Evolutionary conservation across 2,113 vertebrate genomes (phyloP), one percentile per base, ranked within the genome.

Genomic region (Numida meleagris): DNA sequence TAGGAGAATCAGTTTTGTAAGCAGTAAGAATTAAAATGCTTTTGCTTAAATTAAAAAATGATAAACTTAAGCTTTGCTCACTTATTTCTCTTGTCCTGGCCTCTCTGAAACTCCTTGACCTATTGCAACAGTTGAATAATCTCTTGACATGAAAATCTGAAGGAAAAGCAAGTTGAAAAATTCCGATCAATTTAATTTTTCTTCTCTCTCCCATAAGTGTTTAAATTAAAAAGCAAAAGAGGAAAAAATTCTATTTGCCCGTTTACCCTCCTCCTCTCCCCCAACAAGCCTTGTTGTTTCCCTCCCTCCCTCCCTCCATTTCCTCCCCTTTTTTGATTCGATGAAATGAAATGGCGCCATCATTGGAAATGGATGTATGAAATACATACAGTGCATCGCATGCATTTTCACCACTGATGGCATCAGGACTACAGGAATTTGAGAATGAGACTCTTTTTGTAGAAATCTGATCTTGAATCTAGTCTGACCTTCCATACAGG

Each of bases 191-290:
- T 82, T 68, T 33, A n/a, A 27, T 34, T 71, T 34, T 4, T 70
- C 43, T 16, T 8, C 61, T 53, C 15, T 50, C 1, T 6, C 9
- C 14, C 10, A 11, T 0, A 3, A 10, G 14, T 45, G 5, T 55
- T 81, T 51, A 50, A 45, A 63, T 38, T 68, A 42, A 79, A 40
- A 21, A 87, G 12, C 29, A 51, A 34, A 86, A 51, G n/a, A 36
- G 50, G 6, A 71, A 67, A 67, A 58, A 46, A 72, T 29, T 12
- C 5, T 38, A 4, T 23, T 2, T 29, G 23, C 19, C 34, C 71
- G 4, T 21, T 14, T 67, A 14, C 18, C 2, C 2, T 90, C 6
- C 5, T n/a, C 29, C 53, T 42, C 7, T 34, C 23, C 23, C 23
- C 24, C 9, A 24, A 33, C 15, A 53, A 61, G 20, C 2, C 81